Percentiles rank a stretch among this genome's conserved stretches.
These are phyloP conservation scores for Capricornis sumatraensis DNA, from an alignment of 2,113 vertebrate species.

Conservation along the genomic window DNA sequence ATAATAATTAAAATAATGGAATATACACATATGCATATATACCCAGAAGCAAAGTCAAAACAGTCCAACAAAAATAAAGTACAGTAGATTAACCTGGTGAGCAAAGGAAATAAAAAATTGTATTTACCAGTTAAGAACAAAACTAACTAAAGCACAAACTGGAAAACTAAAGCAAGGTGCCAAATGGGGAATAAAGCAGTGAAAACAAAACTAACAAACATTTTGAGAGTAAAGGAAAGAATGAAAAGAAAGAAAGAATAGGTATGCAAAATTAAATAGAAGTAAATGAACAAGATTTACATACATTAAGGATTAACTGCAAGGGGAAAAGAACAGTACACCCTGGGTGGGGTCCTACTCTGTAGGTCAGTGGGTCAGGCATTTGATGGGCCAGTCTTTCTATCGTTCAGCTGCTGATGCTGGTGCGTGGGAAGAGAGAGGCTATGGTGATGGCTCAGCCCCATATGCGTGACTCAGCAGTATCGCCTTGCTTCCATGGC, in stretches of 20 bases:
- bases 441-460: background rate
- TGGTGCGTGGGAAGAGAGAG: background rate
- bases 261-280: background rate
- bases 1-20: background rate
- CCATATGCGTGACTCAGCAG: fast-evolving
- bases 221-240: background rate
- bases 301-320: background rate
- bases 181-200: background rate
- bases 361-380: background rate
- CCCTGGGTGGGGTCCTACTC: background rate
- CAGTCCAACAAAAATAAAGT: background rate
- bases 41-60: background rate
- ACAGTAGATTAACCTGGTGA: background rate
- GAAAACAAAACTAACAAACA: background rate
- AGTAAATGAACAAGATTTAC: background rate
- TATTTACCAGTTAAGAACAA: background rate
- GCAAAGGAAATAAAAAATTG: background rate
- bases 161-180: background rate
- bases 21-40: background rate
- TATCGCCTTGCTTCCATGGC: background rate
- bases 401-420: background rate
- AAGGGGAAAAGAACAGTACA: background rate
- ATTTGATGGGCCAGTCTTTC: background rate
- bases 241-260: background rate
- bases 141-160: background rate